Percentiles rank a stretch among this genome's conserved stretches.
Evolutionary conservation across 1,140 invertebrate genomes (phyloP).

Genomic region (Hyposmocoma kahamanoa): DNA sequence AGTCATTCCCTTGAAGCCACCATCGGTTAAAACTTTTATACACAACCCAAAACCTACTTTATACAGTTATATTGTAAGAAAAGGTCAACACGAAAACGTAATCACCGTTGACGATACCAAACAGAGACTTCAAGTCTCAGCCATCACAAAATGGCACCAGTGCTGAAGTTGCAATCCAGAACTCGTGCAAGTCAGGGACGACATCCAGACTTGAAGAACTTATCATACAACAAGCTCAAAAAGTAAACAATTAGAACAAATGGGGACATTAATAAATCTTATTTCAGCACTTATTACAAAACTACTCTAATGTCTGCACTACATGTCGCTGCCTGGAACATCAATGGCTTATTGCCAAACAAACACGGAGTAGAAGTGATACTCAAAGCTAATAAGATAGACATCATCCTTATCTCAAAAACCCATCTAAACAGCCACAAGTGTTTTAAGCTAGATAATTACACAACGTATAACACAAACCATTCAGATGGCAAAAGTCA

Average conservation of each 20-base stretch:
- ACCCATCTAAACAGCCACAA: conserved; percentile 1
- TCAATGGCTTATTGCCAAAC: not conserved
- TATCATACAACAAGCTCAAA: not conserved
- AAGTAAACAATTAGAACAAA: not conserved
- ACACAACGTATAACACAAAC: conserved; percentile 3
- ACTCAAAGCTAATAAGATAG: not conserved
- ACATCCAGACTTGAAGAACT: not conserved
- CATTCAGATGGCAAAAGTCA: conserved; percentile 1
- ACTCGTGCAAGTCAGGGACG: not conserved
- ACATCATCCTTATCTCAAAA: conserved; percentile 8
- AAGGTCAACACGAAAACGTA: too few species aligned
- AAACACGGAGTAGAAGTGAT: conserved; percentile 2
- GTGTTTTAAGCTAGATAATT: conserved; percentile 1
- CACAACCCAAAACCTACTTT: too few species aligned
- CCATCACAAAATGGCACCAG: too few species aligned
- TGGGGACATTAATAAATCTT: not conserved
- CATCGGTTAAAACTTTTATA: too few species aligned
- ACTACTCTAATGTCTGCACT: not conserved
- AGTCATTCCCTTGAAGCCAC: too few species aligned
- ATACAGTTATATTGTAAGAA: too few species aligned
- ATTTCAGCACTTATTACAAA: not conserved
- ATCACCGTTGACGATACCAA: not conserved
- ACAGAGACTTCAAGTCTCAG: too few species aligned
- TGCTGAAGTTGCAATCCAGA: too few species aligned
- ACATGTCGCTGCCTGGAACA: conserved; percentile 1